Conservation (phyloP, 2,797 vertebrate genomes). For the Cryptoblepharus egeriae region DNA sequence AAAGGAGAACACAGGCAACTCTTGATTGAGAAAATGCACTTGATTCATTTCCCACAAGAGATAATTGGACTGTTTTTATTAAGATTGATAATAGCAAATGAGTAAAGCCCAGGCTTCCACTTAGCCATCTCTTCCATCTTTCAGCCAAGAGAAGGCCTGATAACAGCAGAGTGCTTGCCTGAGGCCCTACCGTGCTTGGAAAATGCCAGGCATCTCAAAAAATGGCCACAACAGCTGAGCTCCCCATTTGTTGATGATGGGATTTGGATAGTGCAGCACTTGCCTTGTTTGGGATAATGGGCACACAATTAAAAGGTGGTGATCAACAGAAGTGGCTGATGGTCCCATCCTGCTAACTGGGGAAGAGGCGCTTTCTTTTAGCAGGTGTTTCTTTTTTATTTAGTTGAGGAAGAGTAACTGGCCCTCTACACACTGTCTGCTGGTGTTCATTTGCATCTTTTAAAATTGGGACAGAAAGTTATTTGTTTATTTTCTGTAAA, state of each 20-base stretch:
- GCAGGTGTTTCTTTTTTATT: too few relatives aligned
- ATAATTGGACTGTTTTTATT: conserved; percentile 61
- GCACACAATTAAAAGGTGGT: neutral
- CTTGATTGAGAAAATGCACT: conserved; percentile 61
- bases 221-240: conserved; percentile 24
- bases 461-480: too few relatives aligned
- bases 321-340: neutral
- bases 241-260: conserved; percentile 8
- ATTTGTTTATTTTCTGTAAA: too few relatives aligned
- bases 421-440: too few relatives aligned
- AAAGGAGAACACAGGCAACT: conserved; percentile 55
- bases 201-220: conserved; percentile 27
- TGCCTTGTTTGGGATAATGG: conserved; percentile 1
- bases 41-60: conserved; percentile 59
- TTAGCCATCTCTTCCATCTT: conserved; percentile 31
- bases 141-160: neutral
- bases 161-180: conserved; percentile 3
- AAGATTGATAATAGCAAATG: conserved; percentile 53
- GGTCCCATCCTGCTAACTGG: too few relatives aligned
- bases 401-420: too few relatives aligned
- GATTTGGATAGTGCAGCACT: neutral
- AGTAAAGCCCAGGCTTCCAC: conserved; percentile 42
- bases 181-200: conserved; percentile 13
- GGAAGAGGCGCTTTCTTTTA: too few relatives aligned
- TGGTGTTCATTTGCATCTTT: too few relatives aligned